Base-by-base conservation (phyloP, 2,888 invertebrate species). In the Drosophila neutralis region DNA sequence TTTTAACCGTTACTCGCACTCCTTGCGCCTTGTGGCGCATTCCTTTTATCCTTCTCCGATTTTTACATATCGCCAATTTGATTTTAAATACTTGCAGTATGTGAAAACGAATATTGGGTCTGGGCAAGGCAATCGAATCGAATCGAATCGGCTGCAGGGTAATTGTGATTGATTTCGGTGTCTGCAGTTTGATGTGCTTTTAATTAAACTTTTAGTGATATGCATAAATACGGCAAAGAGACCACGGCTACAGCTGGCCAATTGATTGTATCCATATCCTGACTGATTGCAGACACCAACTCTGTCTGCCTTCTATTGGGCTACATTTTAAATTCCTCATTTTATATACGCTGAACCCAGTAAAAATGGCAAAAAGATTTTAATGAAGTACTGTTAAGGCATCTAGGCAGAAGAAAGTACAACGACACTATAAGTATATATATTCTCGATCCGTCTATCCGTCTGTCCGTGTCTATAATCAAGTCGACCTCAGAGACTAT, bases 161-260 rank as follows among this genome's bases (percentile, higher is more conserved):
- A 89, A 87, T 85, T 90, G 83, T 85, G 88, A 89, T 89, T 83
- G 90, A 89, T 82, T 87, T 75, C 83, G 29, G 53, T 72, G 76
- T 73, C 81, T 77, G 73, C 79, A 75, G 82, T 69, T 76, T 80
- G 85, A 90, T 90, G 77, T 72, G 78, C 72, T 83, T 89, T 90
- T 89, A 89, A 89, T 90, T 90, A 85, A 90, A 89, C 77, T 72
- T 84, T 64, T 70, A 66, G 57, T 69, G 70, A 82, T 76, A 90
- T 86, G 71, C 86, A 88, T 88, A 86, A 83, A 87, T 89, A 71
- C 80, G 45, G 48, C 38, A 29, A 15, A 10, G 54, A 42, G 58
- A 13, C 54, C 54, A 56, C 45, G 38, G 38, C 38, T 56, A 29
- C 40, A 57, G 40, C 11, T 40, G 38, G 27, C 54, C 63, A 61